A percentile compares a stretch with the other conserved stretches of the same genome.
phyloP scores from a whole-genome alignment of 2,797 vertebrate genomes.

The Lagodon rhomboides region DNA sequence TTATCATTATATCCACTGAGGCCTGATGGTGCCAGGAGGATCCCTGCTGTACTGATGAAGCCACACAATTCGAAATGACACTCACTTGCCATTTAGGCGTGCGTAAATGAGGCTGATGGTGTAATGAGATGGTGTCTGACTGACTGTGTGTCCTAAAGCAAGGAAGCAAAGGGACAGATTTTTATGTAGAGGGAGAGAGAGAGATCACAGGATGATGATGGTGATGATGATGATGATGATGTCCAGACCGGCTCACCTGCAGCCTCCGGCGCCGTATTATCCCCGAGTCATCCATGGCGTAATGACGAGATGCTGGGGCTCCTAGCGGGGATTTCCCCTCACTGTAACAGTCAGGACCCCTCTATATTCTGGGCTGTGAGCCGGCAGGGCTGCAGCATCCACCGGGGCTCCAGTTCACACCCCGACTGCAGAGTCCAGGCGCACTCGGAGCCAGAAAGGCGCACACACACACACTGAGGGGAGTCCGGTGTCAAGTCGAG shows the following conservation, averaged over 20 bases:
- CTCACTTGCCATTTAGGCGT: background rate
- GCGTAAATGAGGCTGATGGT: background rate
- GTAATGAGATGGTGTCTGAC: background rate
- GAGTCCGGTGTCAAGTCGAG: conserved; percentile 65
- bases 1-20: background rate
- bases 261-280: conserved; percentile 91
- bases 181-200: background rate
- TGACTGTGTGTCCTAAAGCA: background rate
- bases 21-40: background rate
- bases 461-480: background rate
- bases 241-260: conserved; percentile 85
- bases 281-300: conserved; percentile 90
- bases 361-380: conserved; percentile 13
- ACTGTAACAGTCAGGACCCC: conserved; percentile 29
- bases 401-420: conserved; percentile 37
- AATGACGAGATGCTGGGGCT: conserved; percentile 27
- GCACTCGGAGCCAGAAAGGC: conserved; percentile 39
- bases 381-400: conserved; percentile 56
- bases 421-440: conserved; percentile 40
- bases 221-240: background rate
- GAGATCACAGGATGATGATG: background rate
- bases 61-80: background rate
- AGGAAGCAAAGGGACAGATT: background rate
- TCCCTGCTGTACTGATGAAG: background rate
- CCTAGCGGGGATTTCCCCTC: conserved; percentile 44